A percentile compares a stretch with the other conserved stretches of the same genome.
phyloP scores from a whole-genome alignment of 2,113 vertebrate species.

The Macroglossus sobrinus region DNA sequence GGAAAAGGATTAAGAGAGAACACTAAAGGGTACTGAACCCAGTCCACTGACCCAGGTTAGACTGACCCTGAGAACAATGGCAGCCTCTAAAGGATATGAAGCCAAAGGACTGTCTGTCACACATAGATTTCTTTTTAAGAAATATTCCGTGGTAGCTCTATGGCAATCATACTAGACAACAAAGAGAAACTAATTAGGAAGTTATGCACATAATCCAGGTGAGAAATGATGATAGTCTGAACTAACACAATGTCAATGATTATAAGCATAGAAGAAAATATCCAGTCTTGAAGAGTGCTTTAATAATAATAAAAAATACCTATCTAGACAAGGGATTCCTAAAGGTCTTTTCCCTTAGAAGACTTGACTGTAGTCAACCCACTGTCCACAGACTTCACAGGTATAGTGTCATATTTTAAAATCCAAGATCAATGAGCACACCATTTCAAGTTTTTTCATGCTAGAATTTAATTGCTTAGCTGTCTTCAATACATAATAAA shows the following conservation, averaged over 20 bases:
- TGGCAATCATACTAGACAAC: background rate
- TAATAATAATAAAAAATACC: background rate
- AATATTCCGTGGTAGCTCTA: background rate
- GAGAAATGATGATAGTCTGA: background rate
- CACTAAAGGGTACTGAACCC: background rate
- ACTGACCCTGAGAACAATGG: background rate
- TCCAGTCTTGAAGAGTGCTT: background rate
- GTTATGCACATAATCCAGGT: background rate
- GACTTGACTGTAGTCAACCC: background rate
- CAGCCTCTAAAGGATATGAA: background rate
- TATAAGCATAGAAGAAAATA: background rate
- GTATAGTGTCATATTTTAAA: background rate
- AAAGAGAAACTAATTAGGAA: background rate
- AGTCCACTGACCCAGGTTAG: background rate
- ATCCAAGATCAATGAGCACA: background rate
- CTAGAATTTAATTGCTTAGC: background rate
- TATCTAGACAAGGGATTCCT: background rate
- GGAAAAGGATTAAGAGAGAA: background rate
- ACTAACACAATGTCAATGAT: background rate
- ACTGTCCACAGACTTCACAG: background rate
- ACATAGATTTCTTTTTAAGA: background rate
- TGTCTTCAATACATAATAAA: background rate
- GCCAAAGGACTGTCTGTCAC: background rate
- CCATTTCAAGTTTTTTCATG: background rate
- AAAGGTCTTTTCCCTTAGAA: background rate